A percentile compares a stretch with the other conserved stretches of the same genome.
These are phyloP conservation scores for Peromyscus eremicus DNA, from an alignment of 2,797 vertebrate species.

Conservation along the genomic window DNA sequence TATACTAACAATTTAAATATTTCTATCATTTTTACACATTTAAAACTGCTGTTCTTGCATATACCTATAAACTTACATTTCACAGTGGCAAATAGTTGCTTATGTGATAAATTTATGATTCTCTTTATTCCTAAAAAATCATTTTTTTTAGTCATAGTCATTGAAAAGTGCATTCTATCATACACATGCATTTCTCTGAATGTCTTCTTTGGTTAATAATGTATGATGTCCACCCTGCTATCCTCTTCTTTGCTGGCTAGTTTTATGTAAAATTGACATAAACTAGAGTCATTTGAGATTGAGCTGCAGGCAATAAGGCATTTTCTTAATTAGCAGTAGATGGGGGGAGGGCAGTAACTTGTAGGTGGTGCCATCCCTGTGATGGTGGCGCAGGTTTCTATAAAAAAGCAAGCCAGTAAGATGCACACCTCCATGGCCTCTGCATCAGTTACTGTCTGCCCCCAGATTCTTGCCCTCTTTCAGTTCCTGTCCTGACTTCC, in stretches of 20 bases:
- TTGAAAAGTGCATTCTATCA: slow-evolving; percentile 11
- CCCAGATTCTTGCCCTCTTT: neutral
- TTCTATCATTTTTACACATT: neutral
- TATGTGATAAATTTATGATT: slow-evolving; percentile 44
- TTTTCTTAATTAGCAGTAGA: neutral
- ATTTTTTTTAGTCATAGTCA: neutral
- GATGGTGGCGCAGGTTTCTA: neutral
- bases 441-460: neutral
- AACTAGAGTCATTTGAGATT: neutral
- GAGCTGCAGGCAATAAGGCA: neutral
- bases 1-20: neutral
- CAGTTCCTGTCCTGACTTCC: neutral
- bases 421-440: neutral
- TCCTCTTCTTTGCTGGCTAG: neutral
- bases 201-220: slow-evolving; percentile 10
- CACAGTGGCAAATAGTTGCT: neutral
- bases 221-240: neutral
- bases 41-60: neutral
- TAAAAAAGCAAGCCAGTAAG: neutral
- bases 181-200: neutral
- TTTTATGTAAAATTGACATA: neutral
- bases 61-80: neutral
- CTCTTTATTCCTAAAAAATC: neutral
- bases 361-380: neutral
- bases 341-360: neutral